These are phyloP conservation scores for Heliconius hortense DNA, from an alignment of 2,888 invertebrate species.

Conservation along the genomic window DNA sequence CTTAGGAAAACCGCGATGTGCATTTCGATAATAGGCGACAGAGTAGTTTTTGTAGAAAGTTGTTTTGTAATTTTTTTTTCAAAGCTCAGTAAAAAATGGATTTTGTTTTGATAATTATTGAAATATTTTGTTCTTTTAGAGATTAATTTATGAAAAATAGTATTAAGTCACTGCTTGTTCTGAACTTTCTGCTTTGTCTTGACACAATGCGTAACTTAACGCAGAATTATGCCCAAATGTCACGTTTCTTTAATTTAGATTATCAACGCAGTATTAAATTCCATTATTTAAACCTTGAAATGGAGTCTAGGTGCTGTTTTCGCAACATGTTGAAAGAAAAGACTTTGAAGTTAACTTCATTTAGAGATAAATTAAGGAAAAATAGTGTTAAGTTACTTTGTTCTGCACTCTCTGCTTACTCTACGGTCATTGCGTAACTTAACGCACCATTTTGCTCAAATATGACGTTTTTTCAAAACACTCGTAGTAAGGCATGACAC, in stretches of 20 bases:
- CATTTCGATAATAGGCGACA: slow-evolving; percentile 74
- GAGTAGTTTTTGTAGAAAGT: slow-evolving; percentile 47
- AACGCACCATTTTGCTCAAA: too few species aligned
- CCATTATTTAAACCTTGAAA: background rate
- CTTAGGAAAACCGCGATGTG: slow-evolving; percentile 75
- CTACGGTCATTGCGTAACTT: too few species aligned
- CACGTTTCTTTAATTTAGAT: too few species aligned
- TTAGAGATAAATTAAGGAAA: too few species aligned
- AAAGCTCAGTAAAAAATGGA: background rate
- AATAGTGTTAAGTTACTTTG: too few species aligned
- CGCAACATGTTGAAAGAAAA: background rate
- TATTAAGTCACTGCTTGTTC: background rate
- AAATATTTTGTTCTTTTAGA: background rate
- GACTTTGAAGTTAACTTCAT: too few species aligned
- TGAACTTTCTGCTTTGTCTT: background rate
- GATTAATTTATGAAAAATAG: too few species aligned
- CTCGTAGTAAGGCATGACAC: too few species aligned
- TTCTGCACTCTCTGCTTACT: too few species aligned
- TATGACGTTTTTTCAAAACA: too few species aligned
- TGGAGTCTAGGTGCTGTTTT: too few species aligned
- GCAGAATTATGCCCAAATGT: background rate
- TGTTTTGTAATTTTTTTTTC: background rate
- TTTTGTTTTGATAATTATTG: background rate
- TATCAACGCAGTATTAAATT: background rate
- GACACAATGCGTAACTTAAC: background rate